Evolutionary conservation across 2,888 invertebrate genomes (phyloP).

Genomic region (Acanthococcus lagerstroemiae): DNA sequence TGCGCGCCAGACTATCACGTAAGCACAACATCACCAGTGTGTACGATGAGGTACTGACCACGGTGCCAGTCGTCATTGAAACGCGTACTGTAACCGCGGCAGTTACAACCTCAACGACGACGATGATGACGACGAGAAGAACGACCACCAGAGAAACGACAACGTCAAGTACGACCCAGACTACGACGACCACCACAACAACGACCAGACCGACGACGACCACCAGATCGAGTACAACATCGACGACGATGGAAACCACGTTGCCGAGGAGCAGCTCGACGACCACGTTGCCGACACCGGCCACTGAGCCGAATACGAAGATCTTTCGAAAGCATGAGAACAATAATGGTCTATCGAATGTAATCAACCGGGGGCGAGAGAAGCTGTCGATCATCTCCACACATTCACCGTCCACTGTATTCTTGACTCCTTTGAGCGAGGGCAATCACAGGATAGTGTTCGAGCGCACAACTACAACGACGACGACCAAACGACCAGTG

Average conservation of each 20-base stretch:
- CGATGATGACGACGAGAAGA: slow-evolving; percentile 33
- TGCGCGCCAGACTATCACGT: slow-evolving; percentile 25
- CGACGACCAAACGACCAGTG: not conserved
- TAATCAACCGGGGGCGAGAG: slow-evolving; percentile 6
- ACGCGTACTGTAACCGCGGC: slow-evolving; percentile 41
- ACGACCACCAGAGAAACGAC: slow-evolving; percentile 44
- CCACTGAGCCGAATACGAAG: slow-evolving; percentile 35
- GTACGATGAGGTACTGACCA: slow-evolving; percentile 4
- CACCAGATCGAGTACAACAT: slow-evolving; percentile 35
- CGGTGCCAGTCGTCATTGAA: slow-evolving; percentile 4
- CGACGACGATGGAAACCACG: slow-evolving; percentile 36
- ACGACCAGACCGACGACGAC: slow-evolving; percentile 38
- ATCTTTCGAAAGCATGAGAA: slow-evolving; percentile 14
- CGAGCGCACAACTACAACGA: not conserved
- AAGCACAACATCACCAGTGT: slow-evolving; percentile 13
- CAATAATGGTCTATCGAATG: slow-evolving; percentile 11
- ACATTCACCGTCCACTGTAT: slow-evolving; percentile 3
- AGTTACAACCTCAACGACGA: slow-evolving; percentile 39
- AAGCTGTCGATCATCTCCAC: not conserved
- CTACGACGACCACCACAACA: slow-evolving; percentile 40
- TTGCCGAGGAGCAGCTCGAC: slow-evolving; percentile 35
- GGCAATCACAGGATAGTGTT: slow-evolving; percentile 1
- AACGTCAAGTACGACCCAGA: slow-evolving; percentile 43
- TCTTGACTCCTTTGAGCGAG: slow-evolving; percentile 2
- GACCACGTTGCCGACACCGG: slow-evolving; percentile 38